Conservation (phyloP, 2,113 vertebrate species). For the Hemicordylus capensis region DNA sequence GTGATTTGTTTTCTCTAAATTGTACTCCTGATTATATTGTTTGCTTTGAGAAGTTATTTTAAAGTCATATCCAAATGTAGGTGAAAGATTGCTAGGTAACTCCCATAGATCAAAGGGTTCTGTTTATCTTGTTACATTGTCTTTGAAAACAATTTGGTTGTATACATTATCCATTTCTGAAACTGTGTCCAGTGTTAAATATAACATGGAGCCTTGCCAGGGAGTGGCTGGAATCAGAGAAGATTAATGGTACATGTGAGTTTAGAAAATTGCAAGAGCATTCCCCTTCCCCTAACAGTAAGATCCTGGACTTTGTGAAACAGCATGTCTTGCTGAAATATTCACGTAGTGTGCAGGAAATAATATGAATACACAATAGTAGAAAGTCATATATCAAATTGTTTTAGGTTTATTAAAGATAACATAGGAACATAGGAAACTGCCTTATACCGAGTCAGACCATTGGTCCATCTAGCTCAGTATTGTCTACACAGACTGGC, state of each 20-base stretch:
- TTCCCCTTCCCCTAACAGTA: slow-evolving; percentile 42
- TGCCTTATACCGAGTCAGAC: too few relatives aligned
- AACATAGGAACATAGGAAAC: too few relatives aligned
- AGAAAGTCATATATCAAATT: neutral
- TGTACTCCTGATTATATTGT: neutral
- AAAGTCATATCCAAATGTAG: slow-evolving; percentile 23
- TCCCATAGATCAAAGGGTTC: slow-evolving; percentile 43
- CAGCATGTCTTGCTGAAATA: slow-evolving; percentile 35
- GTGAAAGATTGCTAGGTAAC: slow-evolving; percentile 23
- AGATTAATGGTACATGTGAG: slow-evolving; percentile 62
- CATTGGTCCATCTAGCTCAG: too few relatives aligned
- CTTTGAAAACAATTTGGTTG: slow-evolving; percentile 59
- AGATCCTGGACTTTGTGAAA: slow-evolving; percentile 49
- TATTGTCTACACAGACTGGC: too few relatives aligned
- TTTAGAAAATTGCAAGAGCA: slow-evolving; percentile 60
- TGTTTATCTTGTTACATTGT: slow-evolving; percentile 41
- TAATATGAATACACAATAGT: neutral
- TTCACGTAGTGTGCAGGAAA: neutral
- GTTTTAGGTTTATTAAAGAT: neutral
- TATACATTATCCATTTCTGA: slow-evolving; percentile 38
- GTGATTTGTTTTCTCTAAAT: neutral
- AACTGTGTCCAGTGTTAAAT: slow-evolving; percentile 54
- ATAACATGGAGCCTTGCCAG: slow-evolving; percentile 52
- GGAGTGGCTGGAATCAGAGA: slow-evolving; percentile 57
- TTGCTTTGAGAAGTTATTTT: slow-evolving; percentile 24